Evolutionary conservation across 92 coral and sea anemone genomes (phyloP), one percentile per base, ranked within the genome.

Genomic region (Actinostola sp.): DNA sequence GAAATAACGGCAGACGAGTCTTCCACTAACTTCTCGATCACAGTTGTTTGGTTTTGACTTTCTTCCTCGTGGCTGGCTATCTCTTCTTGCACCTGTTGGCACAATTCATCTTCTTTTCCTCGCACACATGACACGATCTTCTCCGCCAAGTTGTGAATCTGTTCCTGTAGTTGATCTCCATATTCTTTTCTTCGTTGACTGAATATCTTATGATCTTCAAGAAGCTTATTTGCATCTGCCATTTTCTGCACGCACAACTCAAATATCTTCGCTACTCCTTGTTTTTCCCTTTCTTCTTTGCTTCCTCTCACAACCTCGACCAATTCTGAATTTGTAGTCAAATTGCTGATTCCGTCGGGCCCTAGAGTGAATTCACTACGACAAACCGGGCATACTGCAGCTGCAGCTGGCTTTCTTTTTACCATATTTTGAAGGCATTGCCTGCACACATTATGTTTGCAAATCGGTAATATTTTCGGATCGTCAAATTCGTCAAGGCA

Each of bases 401-500:
- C n/a, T n/a, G n/a, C n/a, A n/a, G 49, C 61, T 20, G 85, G 83
- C 39, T 77, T 79, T 45, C 80, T 68, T 68, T 70, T 61, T 39
- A 48, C 72, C 67, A 80, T 72, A 21, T 77, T 73, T 12, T 83
- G 72, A 11, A 90, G 76, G 60, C 92, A 90, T 26, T 53, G 85
- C 20, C 67, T 76, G 56, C 97, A 90, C 12, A 90, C 88, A 46
- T 70, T 72, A 52, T 90, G 97, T 8, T 78, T 63, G 56, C 97
- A 90, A 20, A 67, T 67, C 46, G 87, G 84, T 17, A 90, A 75
- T 52, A 77, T 41, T 67, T 87, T 87, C 0, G 92, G 84, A 20
- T 84, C 97, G 43, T 87, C 89, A 69, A 79, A 71, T 62, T 71
- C 89, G 57, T 85, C 86, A 2, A 88, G 55, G 58, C 97, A 90